These are phyloP conservation scores for Agriopis marginaria DNA, from an alignment of 2,888 invertebrate genomes.

Conservation along the genomic window DNA sequence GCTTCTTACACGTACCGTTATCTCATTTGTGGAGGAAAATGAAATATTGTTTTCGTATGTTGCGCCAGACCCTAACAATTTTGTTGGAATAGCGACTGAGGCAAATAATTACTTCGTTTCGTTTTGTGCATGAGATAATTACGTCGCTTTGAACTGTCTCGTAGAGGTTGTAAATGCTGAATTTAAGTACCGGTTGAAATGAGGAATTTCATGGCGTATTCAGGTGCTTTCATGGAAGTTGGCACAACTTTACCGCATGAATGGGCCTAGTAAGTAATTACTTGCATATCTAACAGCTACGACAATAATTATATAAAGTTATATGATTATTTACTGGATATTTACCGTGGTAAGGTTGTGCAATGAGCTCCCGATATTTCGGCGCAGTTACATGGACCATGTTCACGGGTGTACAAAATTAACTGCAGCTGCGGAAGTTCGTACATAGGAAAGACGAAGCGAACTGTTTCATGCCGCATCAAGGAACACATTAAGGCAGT, in stretches of 20 bases:
- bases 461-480: too few species aligned
- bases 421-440: too few species aligned
- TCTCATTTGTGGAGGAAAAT: conserved; percentile 47
- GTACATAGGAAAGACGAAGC: too few species aligned
- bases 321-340: too few species aligned
- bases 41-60: conserved; percentile 47
- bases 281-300: not conserved
- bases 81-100: conserved; percentile 34
- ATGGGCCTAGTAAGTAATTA: not conserved
- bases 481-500: too few species aligned
- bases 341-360: too few species aligned
- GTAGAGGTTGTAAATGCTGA: conserved; percentile 9
- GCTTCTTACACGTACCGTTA: conserved; percentile 53
- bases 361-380: too few species aligned
- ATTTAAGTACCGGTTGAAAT: conserved; percentile 3
- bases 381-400: too few species aligned
- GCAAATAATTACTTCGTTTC: conserved; percentile 31
- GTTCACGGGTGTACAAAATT: too few species aligned
- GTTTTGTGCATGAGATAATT: conserved; percentile 32
- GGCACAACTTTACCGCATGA: not conserved
- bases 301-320: too few species aligned
- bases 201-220: not conserved
- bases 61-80: conserved; percentile 43
- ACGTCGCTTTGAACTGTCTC: conserved; percentile 14
- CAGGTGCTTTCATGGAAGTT: conserved; percentile 23